Evolutionary conservation across 2,888 invertebrate genomes (phyloP).

Genomic region (Biston stratarius): DNA sequence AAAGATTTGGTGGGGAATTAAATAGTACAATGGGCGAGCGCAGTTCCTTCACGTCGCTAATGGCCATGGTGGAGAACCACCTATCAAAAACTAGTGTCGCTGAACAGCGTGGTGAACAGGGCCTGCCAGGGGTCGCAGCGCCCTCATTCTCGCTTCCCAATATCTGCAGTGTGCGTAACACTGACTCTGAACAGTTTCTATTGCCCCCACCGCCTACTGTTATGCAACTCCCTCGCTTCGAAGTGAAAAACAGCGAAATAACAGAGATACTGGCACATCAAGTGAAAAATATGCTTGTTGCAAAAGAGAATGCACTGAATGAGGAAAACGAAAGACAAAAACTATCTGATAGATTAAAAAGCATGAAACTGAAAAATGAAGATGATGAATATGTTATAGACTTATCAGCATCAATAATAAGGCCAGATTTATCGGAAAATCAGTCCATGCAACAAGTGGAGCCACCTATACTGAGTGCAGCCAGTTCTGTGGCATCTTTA

Average conservation of each 20-base stretch:
- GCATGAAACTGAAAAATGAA: constrained; percentile 50
- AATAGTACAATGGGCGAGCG: constrained; percentile 66
- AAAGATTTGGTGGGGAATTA: neutral
- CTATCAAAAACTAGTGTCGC: constrained; percentile 68
- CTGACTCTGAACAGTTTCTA: constrained; percentile 17
- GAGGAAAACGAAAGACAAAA: constrained; percentile 59
- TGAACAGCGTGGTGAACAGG: constrained; percentile 47
- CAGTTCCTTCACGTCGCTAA: constrained; percentile 69
- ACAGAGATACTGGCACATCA: constrained; percentile 66
- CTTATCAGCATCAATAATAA: constrained; percentile 66
- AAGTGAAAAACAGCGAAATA: constrained; percentile 59
- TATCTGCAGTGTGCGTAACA: constrained; percentile 28
- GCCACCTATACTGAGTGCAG: constrained; percentile 53
- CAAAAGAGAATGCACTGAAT: constrained; percentile 65
- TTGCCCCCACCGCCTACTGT: constrained; percentile 56
- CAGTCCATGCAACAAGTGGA: constrained; percentile 26
- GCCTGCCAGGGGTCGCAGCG: constrained; percentile 25
- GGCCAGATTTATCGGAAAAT: constrained; percentile 43
- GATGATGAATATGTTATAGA: constrained; percentile 68
- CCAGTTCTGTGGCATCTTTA: constrained; percentile 67
- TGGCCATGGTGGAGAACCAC: constrained; percentile 74
- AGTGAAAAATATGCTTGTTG: constrained; percentile 74
- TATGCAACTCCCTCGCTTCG: constrained; percentile 63
- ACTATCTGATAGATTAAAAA: constrained; percentile 58
- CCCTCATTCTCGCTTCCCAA: constrained; percentile 44